phyloP scores from a whole-genome alignment of 2,888 invertebrate species.

The Drosophila robusta region DNA sequence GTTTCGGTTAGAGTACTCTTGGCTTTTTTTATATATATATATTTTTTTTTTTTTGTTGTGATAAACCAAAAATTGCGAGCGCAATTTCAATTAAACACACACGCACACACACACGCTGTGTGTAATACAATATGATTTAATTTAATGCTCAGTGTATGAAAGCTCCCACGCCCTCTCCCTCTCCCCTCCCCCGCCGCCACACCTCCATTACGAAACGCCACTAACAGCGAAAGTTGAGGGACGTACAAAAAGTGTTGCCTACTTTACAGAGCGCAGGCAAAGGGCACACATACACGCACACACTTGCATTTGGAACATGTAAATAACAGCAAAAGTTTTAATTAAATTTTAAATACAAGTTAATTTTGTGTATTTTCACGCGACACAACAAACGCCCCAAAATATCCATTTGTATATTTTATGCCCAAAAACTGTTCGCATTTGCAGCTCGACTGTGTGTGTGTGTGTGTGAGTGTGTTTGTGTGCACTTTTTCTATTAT shows the following conservation, averaged over 20 bases:
- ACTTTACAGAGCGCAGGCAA: slow-evolving; percentile 44
- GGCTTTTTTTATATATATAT: neutral
- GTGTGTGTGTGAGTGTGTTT: slow-evolving; percentile 7
- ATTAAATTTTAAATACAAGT: slow-evolving; percentile 81
- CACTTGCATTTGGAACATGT: slow-evolving; percentile 44
- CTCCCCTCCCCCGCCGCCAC: too few relatives aligned
- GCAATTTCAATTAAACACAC: slow-evolving; percentile 72
- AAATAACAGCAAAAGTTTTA: slow-evolving; percentile 77
- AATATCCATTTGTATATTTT: slow-evolving; percentile 57
- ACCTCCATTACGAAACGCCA: neutral
- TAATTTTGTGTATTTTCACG: slow-evolving; percentile 75
- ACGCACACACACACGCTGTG: slow-evolving; percentile 23
- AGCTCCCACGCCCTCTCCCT: neutral
- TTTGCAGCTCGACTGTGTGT: slow-evolving; percentile 15
- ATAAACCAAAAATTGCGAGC: slow-evolving; percentile 69
- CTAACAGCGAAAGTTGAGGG: slow-evolving; percentile 41
- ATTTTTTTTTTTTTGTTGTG: slow-evolving; percentile 26
- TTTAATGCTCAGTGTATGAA: slow-evolving; percentile 58
- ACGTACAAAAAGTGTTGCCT: slow-evolving; percentile 51
- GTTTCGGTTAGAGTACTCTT: neutral
- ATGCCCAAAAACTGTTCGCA: slow-evolving; percentile 51
- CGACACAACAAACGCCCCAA: slow-evolving; percentile 48
- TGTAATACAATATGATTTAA: slow-evolving; percentile 71
- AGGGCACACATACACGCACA: slow-evolving; percentile 18
- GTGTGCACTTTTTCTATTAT: neutral